Conservation (phyloP, 1,140 invertebrate genomes). For the Aphaenogaster ashmeadi region DNA sequence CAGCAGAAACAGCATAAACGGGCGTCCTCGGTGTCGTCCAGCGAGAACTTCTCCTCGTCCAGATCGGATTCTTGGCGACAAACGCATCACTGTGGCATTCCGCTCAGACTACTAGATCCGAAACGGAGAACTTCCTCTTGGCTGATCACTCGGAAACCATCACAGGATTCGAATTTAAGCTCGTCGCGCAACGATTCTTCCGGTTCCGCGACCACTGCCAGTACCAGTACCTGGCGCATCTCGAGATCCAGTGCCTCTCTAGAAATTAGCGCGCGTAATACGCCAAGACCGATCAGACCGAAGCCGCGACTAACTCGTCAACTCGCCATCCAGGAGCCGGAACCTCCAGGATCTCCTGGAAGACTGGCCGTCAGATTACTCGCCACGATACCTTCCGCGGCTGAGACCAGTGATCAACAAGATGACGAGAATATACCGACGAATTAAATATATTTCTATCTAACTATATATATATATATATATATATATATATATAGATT, state of each 20-base stretch:
- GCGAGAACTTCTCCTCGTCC: slow-evolving; percentile 96
- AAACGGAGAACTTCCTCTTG: slow-evolving; percentile 94
- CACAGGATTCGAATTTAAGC: slow-evolving; percentile 95
- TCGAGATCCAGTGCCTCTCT: slow-evolving; percentile 91
- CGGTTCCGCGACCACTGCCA: slow-evolving; percentile 94
- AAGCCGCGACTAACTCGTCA: slow-evolving; percentile 93
- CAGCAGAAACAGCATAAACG: slow-evolving; percentile 92
- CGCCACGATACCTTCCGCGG: slow-evolving; percentile 94
- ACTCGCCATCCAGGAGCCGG: slow-evolving; percentile 91
- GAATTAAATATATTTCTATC: slow-evolving; percentile 46
- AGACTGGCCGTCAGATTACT: slow-evolving; percentile 90
- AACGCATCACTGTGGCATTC: slow-evolving; percentile 92
- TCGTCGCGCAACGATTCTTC: slow-evolving; percentile 96
- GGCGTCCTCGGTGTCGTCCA: slow-evolving; percentile 94
- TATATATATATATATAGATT: background rate
- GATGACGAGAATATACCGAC: slow-evolving; percentile 88
- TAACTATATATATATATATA: slow-evolving; percentile 4
- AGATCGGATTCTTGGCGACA: slow-evolving; percentile 94
- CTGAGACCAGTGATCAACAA: slow-evolving; percentile 92
- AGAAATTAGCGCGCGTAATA: slow-evolving; percentile 78
- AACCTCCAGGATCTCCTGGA: slow-evolving; percentile 90
- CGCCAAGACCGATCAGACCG: slow-evolving; percentile 80
- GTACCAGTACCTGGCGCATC: slow-evolving; percentile 94
- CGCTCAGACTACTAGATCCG: slow-evolving; percentile 91
- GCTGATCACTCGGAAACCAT: slow-evolving; percentile 95